Conservation (phyloP, 2,113 vertebrate genomes). For the Hystrix brachyura region DNA sequence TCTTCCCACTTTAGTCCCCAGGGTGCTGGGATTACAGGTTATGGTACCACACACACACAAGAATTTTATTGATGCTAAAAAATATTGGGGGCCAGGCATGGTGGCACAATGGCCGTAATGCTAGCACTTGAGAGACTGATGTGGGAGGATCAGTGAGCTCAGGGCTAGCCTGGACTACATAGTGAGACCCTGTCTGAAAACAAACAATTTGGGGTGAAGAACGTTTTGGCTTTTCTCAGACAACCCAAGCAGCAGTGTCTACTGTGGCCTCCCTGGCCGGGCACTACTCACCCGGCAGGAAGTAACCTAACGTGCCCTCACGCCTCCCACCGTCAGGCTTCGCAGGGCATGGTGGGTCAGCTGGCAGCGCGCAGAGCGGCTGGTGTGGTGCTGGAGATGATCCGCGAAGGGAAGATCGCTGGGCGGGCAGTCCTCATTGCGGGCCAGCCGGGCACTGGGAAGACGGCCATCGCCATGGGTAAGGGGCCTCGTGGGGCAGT, state of each 20-base stretch:
- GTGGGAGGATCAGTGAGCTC: neutral
- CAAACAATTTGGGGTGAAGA: neutral
- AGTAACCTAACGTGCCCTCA: no score
- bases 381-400: constrained; percentile 96
- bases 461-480: constrained; percentile 98
- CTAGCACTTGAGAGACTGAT: neutral
- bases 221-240: neutral
- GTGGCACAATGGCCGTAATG: neutral
- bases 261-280: neutral
- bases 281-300: neutral
- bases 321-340: constrained; percentile 88
- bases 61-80: neutral
- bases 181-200: neutral
- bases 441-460: constrained; percentile 96
- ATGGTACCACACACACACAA: neutral
- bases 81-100: neutral
- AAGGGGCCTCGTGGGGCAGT: neutral
- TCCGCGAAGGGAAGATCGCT: constrained; percentile 96
- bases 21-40: neutral
- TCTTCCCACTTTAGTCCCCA: neutral
- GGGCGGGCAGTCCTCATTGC: constrained; percentile 95
- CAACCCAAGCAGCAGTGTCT: neutral
- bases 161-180: neutral
- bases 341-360: constrained; percentile 97
- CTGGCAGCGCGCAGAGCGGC: constrained; percentile 94